Percentiles rank a stretch among this genome's conserved stretches.
These are phyloP conservation scores for Drosophila mettleri DNA, from an alignment of 2,888 invertebrate genomes.

Conservation along the genomic window DNA sequence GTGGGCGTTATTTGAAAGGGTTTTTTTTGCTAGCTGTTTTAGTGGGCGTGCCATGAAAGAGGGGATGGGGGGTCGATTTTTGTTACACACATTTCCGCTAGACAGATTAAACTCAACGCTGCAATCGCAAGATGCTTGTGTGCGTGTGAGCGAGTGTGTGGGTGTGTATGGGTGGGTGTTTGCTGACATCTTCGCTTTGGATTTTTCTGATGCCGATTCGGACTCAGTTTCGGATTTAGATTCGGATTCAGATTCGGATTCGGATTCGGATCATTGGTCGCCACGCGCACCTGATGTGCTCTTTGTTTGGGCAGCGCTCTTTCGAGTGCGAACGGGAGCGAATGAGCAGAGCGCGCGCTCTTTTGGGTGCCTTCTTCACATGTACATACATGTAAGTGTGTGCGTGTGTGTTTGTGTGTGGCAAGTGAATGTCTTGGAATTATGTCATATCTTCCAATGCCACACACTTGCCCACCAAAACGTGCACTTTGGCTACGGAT, in stretches of 20 bases:
- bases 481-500: slow-evolving; percentile 46
- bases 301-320: slow-evolving; percentile 32
- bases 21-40: slow-evolving; percentile 3
- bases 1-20: slow-evolving; percentile 35
- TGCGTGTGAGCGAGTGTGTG: not conserved
- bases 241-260: slow-evolving; percentile 6
- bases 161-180: not conserved
- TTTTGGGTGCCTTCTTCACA: slow-evolving; percentile 27
- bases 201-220: slow-evolving; percentile 2
- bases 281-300: slow-evolving; percentile 49
- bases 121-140: slow-evolving; percentile 48
- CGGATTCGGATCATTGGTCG: slow-evolving; percentile 42
- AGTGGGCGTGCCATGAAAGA: slow-evolving; percentile 18
- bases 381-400: not conserved
- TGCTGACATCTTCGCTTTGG: slow-evolving; percentile 29
- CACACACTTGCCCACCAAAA: slow-evolving; percentile 57
- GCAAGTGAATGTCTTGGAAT: slow-evolving; percentile 73
- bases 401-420: slow-evolving; percentile 21
- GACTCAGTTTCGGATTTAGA: slow-evolving; percentile 7
- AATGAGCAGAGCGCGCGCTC: slow-evolving; percentile 16
- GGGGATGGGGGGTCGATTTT: slow-evolving; percentile 1
- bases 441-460: slow-evolving; percentile 77
- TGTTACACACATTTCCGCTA: slow-evolving; percentile 58
- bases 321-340: slow-evolving; percentile 16
- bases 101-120: slow-evolving; percentile 52